A percentile compares a stretch with the other conserved stretches of the same genome.
phyloP scores from a whole-genome alignment of 2,888 invertebrate species.

The Coelinius sp. region DNA sequence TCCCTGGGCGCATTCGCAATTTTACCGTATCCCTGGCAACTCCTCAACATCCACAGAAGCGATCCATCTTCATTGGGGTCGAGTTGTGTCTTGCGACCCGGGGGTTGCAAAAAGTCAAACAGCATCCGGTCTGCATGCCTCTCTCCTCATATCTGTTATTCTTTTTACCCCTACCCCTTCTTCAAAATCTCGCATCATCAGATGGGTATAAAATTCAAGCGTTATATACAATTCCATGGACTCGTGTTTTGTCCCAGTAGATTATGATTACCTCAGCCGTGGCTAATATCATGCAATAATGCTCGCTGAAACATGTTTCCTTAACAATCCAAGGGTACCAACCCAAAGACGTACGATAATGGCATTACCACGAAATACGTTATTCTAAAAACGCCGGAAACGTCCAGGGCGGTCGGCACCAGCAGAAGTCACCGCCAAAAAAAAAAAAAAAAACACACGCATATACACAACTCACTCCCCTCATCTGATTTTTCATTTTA shows the following conservation, averaged over 20 bases:
- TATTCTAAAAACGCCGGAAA: constrained; percentile 13
- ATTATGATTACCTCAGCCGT: constrained; percentile 67
- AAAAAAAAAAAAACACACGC: not conserved
- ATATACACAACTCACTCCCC: not conserved
- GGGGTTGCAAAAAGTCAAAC: constrained; percentile 58
- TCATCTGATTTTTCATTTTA: not conserved
- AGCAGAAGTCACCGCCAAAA: not conserved
- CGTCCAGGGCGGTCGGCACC: constrained; percentile 10
- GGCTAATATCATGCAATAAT: constrained; percentile 67
- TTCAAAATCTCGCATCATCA: constrained; percentile 29
- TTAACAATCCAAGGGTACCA: not conserved
- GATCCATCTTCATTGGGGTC: constrained; percentile 43
- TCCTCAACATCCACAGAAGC: constrained; percentile 5
- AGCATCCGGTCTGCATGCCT: constrained; percentile 57
- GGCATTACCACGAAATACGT: not conserved
- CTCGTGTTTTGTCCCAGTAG: constrained; percentile 62
- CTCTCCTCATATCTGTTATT: constrained; percentile 41
- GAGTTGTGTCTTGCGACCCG: constrained; percentile 36
- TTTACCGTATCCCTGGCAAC: constrained; percentile 12
- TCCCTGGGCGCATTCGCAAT: constrained; percentile 17
- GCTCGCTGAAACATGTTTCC: constrained; percentile 28
- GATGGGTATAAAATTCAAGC: constrained; percentile 64
- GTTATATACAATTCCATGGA: constrained; percentile 58
- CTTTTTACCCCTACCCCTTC: not conserved
- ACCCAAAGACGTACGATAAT: not conserved